These are phyloP conservation scores for Brachirus orientalis DNA, from an alignment of 2,113 vertebrate genomes.

Conservation along the genomic window DNA sequence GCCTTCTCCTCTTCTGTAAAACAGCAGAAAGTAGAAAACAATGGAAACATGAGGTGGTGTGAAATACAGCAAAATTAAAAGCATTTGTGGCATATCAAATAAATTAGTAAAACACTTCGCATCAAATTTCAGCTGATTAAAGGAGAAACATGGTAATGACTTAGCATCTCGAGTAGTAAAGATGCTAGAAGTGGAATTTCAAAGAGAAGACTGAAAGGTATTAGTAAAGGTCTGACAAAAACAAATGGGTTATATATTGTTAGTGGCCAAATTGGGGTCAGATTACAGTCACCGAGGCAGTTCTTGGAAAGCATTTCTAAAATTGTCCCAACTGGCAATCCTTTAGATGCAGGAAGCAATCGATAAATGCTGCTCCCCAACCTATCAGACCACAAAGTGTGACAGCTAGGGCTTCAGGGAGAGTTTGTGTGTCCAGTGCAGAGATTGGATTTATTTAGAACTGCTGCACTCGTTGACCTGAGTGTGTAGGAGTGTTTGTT, in stretches of 20 bases:
- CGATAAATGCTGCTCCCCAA: slow-evolving; percentile 22
- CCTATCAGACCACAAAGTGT: slow-evolving; percentile 11
- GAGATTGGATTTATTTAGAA: slow-evolving; percentile 21
- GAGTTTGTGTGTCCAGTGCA: slow-evolving; percentile 29
- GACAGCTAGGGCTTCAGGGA: slow-evolving; percentile 16
- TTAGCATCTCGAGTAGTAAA: slow-evolving; percentile 1
- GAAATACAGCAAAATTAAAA: background rate
- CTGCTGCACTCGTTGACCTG: slow-evolving; percentile 37
- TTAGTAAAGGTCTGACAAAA: background rate
- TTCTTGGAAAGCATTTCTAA: slow-evolving; percentile 48
- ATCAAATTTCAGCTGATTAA: slow-evolving; percentile 17
- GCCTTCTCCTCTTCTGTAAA: slow-evolving; percentile 90
- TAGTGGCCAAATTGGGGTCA: slow-evolving; percentile 13
- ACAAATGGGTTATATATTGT: background rate
- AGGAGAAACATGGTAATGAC: slow-evolving; percentile 18
- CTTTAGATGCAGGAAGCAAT: slow-evolving; percentile 42
- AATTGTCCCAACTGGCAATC: slow-evolving; percentile 16
- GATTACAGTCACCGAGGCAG: slow-evolving; percentile 55
- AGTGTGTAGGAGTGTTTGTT: background rate
- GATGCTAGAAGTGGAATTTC: background rate
- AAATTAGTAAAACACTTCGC: slow-evolving; percentile 3
- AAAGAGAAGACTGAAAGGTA: background rate
- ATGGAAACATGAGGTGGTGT: background rate
- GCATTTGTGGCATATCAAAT: slow-evolving; percentile 5
- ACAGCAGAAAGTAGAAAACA: background rate